Evolutionary conservation across 2,113 vertebrate genomes (phyloP).

Genomic region (Indicator maculatus): DNA sequence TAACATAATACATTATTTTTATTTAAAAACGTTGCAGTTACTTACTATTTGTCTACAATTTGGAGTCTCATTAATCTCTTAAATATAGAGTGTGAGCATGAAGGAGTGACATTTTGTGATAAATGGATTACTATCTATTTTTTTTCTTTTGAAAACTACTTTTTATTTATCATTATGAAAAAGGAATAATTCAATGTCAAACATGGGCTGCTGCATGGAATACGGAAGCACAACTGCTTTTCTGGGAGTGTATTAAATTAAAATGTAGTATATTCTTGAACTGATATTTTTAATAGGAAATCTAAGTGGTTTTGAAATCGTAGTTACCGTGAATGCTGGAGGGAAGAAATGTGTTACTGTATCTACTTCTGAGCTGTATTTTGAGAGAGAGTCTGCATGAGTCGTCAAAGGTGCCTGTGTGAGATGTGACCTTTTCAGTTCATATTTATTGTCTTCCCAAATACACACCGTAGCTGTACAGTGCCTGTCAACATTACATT

Average conservation of each 20-base stretch:
- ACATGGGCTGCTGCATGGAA: not conserved
- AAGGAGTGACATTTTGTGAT: not conserved
- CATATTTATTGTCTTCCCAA: constrained; percentile 67
- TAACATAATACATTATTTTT: not conserved
- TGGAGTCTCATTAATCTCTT: not conserved
- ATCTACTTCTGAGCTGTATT: constrained; percentile 34
- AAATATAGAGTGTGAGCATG: not conserved
- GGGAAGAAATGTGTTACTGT: constrained; percentile 14
- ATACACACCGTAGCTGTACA: constrained; percentile 36
- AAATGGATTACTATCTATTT: not conserved
- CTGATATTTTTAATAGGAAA: constrained; percentile 48
- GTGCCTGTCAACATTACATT: constrained; percentile 64
- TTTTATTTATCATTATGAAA: not conserved
- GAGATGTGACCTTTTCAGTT: constrained; percentile 74
- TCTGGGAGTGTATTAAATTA: constrained; percentile 3
- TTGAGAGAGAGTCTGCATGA: constrained; percentile 38
- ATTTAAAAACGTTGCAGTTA: not conserved
- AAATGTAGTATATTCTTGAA: not conserved
- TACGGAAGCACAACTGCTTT: not conserved
- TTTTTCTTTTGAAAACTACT: not conserved
- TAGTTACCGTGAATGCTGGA: constrained; percentile 31
- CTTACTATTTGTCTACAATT: not conserved
- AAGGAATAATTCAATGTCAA: not conserved
- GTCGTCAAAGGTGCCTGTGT: constrained; percentile 55
- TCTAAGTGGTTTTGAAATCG: constrained; percentile 48